Conservation (phyloP, 2,797 vertebrate genomes). For the Poeciliopsis gracilis region DNA sequence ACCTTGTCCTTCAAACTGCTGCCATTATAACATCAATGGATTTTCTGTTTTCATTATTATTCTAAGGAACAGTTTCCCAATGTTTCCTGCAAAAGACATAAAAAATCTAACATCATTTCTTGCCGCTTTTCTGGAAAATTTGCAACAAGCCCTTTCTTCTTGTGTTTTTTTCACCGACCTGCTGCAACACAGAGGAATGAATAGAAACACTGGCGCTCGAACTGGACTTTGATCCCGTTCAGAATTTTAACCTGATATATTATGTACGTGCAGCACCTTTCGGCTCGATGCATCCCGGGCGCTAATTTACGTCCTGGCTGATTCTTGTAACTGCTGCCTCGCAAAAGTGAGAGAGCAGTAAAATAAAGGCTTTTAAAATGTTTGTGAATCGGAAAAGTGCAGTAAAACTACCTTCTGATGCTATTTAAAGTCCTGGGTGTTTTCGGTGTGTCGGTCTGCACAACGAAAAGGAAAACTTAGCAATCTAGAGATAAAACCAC, state of each 20-base stretch:
- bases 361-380: neutral
- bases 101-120: neutral
- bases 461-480: neutral
- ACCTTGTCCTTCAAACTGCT: neutral
- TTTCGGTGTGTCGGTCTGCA: neutral
- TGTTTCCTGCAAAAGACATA: neutral
- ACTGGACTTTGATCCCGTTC: neutral
- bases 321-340: neutral
- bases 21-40: neutral
- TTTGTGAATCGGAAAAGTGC: neutral
- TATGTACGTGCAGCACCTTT: neutral
- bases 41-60: neutral
- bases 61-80: neutral
- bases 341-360: neutral
- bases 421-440: neutral
- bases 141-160: neutral
- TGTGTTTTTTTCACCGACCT: neutral
- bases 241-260: neutral
- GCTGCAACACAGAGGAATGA: neutral
- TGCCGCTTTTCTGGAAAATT: neutral
- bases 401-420: neutral
- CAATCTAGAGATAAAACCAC: neutral
- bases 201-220: neutral
- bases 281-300: too few relatives aligned
- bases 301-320: neutral